Evolutionary conservation across 2,797 vertebrate species (phyloP).

Genomic region (Pangasius macronema): DNA sequence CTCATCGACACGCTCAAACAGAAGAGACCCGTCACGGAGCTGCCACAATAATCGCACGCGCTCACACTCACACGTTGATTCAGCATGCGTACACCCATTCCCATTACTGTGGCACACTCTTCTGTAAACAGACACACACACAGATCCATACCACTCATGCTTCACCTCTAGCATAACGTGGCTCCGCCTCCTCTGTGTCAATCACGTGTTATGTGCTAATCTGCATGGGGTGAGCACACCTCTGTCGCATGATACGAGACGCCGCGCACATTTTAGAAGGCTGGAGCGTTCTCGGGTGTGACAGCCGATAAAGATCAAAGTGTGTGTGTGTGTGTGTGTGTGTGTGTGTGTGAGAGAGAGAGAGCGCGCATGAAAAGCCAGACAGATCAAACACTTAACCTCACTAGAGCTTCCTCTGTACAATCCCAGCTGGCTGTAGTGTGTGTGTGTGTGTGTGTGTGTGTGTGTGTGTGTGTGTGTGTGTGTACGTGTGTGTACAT

Average conservation of each 20-base stretch:
- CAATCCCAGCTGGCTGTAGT: slow-evolving; percentile 24
- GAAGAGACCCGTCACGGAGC: slow-evolving; percentile 89
- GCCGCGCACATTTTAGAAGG: slow-evolving; percentile 15
- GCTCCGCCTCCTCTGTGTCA: slow-evolving; percentile 49
- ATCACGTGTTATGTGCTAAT: slow-evolving; percentile 55
- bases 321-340: not conserved
- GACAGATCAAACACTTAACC: slow-evolving; percentile 34
- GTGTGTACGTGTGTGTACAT: slow-evolving; percentile 7
- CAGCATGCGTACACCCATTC: slow-evolving; percentile 41
- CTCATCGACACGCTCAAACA: slow-evolving; percentile 99
- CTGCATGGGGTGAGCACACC: slow-evolving; percentile 58
- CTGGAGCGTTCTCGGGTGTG: not conserved
- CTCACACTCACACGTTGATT: slow-evolving; percentile 28
- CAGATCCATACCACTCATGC: not conserved
- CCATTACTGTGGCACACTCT: slow-evolving; percentile 19
- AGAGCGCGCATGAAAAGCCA: not conserved
- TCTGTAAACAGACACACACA: slow-evolving; percentile 14
- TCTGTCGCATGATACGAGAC: slow-evolving; percentile 68
- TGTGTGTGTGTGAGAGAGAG: slow-evolving; percentile 2
- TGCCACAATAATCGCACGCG: slow-evolving; percentile 77
- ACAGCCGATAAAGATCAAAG: not conserved
- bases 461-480: slow-evolving; percentile 27
- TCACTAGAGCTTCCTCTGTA: slow-evolving; percentile 41
- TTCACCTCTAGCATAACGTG: slow-evolving; percentile 8
- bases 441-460: slow-evolving; percentile 22